Conservation (phyloP, 2,888 invertebrate genomes). For the Spicauda simplicius region DNA sequence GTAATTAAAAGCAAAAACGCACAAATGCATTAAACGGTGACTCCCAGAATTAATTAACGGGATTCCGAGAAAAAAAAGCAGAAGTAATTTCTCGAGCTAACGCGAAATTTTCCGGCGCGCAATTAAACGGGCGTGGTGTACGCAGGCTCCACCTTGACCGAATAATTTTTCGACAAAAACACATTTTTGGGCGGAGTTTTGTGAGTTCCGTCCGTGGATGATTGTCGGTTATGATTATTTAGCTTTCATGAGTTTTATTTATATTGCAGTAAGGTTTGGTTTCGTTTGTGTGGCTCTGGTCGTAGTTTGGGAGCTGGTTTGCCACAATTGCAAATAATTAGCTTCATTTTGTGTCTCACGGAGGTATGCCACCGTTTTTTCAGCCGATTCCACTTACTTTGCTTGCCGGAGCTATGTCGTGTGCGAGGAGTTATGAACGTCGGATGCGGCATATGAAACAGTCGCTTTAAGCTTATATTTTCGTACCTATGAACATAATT, state of each 20-base stretch:
- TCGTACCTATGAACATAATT: no score
- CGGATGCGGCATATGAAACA: background rate
- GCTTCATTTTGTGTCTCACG: slow-evolving; percentile 29
- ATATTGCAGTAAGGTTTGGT: background rate
- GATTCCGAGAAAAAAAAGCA: slow-evolving; percentile 15
- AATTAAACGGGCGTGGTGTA: slow-evolving; percentile 40
- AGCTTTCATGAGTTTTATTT: background rate
- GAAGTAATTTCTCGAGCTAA: slow-evolving; percentile 22
- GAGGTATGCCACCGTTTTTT: slow-evolving; percentile 33
- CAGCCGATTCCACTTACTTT: slow-evolving; percentile 27
- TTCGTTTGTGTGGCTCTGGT: background rate
- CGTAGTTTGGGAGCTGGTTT: slow-evolving; percentile 11
- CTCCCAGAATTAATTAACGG: slow-evolving; percentile 25
- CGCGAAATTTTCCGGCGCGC: slow-evolving; percentile 34
- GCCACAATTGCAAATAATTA: slow-evolving; percentile 32
- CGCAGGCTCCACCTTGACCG: slow-evolving; percentile 3
- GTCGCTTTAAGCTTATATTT: background rate
- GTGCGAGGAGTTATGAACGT: background rate
- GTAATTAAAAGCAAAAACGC: slow-evolving; percentile 9
- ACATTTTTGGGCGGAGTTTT: slow-evolving; percentile 38
- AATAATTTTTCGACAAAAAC: slow-evolving; percentile 39
- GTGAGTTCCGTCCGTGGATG: no score
- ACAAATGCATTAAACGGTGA: slow-evolving; percentile 14
- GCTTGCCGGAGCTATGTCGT: slow-evolving; percentile 23
- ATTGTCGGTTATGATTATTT: background rate